Conservation (phyloP, 37 sponge, comb jelly and placozoan species). For the Ephydatia muelleri region DNA sequence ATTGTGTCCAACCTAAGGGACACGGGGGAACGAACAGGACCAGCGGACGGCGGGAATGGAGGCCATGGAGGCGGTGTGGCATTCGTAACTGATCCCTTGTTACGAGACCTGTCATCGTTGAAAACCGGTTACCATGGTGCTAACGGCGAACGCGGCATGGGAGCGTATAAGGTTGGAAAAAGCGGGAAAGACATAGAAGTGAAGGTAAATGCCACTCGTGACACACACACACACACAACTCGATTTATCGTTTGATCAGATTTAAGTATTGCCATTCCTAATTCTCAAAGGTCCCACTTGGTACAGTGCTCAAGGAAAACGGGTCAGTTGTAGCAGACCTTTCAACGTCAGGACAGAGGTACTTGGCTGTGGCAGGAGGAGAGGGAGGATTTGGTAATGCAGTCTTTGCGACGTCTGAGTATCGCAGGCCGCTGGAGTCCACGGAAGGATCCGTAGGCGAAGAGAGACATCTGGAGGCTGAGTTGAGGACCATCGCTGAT, state of each 20-base stretch:
- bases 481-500: conserved; percentile 94
- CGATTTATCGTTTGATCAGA: neutral
- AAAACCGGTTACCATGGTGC: conserved; percentile 54
- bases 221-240: neutral
- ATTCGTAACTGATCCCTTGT: conserved; percentile 20
- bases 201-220: conserved; percentile 28
- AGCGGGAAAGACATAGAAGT: conserved; percentile 55
- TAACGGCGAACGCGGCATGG: conserved; percentile 57
- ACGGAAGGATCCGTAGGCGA: conserved; percentile 76
- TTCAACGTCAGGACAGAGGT: conserved; percentile 21
- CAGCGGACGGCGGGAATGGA: conserved; percentile 89
- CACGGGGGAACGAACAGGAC: conserved; percentile 26
- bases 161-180: conserved; percentile 51
- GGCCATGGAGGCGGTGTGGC: conserved; percentile 79
- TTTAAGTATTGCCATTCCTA: no score
- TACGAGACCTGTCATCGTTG: conserved; percentile 45
- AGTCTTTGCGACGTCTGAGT: conserved; percentile 28
- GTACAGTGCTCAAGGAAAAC: conserved; percentile 79
- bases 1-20: neutral
- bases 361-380: conserved; percentile 76
- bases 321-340: conserved; percentile 76
- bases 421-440: conserved; percentile 24
- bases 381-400: conserved; percentile 83
- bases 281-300: conserved; percentile 73
- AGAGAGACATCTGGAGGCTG: conserved; percentile 57